Evolutionary conservation across 2,888 invertebrate species (phyloP).

Genomic region (Ophion ventricosus): DNA sequence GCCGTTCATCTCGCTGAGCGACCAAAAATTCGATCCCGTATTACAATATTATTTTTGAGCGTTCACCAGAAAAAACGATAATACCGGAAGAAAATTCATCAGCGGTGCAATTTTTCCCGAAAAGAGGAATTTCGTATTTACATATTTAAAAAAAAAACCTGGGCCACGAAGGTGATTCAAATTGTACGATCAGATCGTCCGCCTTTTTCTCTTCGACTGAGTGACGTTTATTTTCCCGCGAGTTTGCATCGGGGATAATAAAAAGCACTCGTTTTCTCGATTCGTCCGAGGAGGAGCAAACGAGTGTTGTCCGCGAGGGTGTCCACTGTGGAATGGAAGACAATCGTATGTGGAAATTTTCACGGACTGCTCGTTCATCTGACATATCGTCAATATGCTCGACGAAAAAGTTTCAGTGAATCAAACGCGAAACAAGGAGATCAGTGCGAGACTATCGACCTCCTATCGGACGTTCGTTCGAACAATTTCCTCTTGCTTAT

Average conservation of each 20-base stretch:
- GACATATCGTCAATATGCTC: conserved; percentile 50
- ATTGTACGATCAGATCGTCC: neutral
- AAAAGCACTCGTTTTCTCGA: neutral
- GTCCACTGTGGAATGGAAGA: conserved; percentile 65
- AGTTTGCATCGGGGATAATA: conserved; percentile 9
- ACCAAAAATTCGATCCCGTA: neutral
- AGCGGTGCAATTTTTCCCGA: neutral
- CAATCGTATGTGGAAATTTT: conserved; percentile 45
- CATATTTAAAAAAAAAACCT: neutral
- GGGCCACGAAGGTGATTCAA: neutral
- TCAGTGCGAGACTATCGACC: conserved; percentile 40
- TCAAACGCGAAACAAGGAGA: conserved; percentile 13
- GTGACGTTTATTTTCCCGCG: neutral
- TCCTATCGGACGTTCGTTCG: conserved; percentile 64
- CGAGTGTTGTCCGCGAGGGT: neutral
- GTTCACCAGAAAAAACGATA: neutral
- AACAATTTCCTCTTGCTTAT: neutral
- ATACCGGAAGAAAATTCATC: neutral
- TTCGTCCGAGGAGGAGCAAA: neutral
- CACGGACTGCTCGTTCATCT: conserved; percentile 25
- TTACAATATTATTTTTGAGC: neutral
- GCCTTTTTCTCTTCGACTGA: neutral
- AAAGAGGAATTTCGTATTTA: neutral
- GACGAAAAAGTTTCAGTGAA: conserved; percentile 51
- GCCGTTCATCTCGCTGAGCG: neutral